Evolutionary conservation across 2,113 vertebrate species (phyloP), one percentile per base, ranked within the genome.

Genomic region (Crotophaga sulcirostris): DNA sequence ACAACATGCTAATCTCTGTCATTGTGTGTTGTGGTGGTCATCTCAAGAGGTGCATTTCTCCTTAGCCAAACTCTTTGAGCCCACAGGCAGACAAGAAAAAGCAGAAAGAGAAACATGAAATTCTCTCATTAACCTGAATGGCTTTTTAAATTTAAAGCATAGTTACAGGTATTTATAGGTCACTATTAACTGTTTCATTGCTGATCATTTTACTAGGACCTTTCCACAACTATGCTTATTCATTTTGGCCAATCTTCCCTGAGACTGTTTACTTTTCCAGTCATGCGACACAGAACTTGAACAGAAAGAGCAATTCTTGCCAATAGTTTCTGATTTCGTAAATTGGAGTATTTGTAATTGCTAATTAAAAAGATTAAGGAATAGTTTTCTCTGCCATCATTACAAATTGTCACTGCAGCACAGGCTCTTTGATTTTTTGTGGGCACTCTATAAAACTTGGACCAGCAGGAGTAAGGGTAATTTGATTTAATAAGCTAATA

Each of bases 401-500:
- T 93, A 81, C 72, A 96, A 95, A 94, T 94, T 84, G 63, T 90
- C 14, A 6, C 84, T 67, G 44, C 40, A 90, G 72, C 68, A 77
- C 33, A 64, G 79, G 44, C 73, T 85, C 79, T 94, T 93, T 93
- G 74, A 85, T 92, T 91, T 84, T 94, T 94, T 95, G 87, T 86
- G 89, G 56, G 84, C 79, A 86, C 76, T 81, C 87, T 75, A 90
- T 97, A 95, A 97, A 96, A 91, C 33, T 64, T 74, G 26, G 93
- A 95, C 82, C 87, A 90, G 75, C 91, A 94, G 89, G 68, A 96
- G 87, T 67, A 93, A 80, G 85, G 47, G 84, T 90, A 95, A 94
- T 97, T 97, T 95, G 84, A 96, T 97, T 97, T 96, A 96, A 96
- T 97, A 95, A 97, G 93, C 94, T 94, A 95, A 97, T 95, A 97